Base-by-base conservation (phyloP, 2,113 vertebrate species). In the Fukomys damarensis region DNA sequence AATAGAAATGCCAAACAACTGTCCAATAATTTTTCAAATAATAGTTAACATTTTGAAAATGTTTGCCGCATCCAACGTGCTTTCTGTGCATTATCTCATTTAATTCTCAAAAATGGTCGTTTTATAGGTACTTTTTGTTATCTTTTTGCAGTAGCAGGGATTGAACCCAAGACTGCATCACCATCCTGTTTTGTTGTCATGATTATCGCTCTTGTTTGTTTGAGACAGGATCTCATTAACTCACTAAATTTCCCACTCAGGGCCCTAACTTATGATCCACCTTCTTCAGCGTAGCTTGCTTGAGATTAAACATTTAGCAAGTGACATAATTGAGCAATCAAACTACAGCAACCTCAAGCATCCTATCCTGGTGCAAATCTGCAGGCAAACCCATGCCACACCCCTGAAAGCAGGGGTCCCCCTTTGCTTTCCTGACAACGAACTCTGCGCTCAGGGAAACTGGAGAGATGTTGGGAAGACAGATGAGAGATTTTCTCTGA, bases 221-320 rank as follows among this genome's bases (percentile, higher is more conserved):
- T 20, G 49, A 54, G 76, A 32, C 17, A 35, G 13, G 43, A 32
- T 49, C 43, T 49, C 43, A 17, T 26, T 7, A 16, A 35, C 7
- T 52, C 76, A 35, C 76, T 54, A 5, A 49, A 10, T 35, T 79
- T 0, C 19, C 76, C 49, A 32, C 17, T 30, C 32, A 52, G 32
- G 76, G 17, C 7, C 35, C 32, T 35, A 20, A 79, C 46, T 35
- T 5, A 2, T 3, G 0, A 35, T 54, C 49, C 46, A 54, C 32
- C 30, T 20, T 30, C 49, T 35, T 79, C 76, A 35, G 76, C 46
- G 30, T 86, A 58, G 81, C 12, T 68, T 63, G 54, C 28, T 66
- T 87, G 65, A 94, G 56, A 85, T 85, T 65, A 96, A 95, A 74
- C 38, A 84, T 58, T 22, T 4, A 86, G 66, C 56, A 72, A 91